These are phyloP conservation scores for Ceyx margarethae DNA, from an alignment of 2,113 vertebrate species.

Conservation along the genomic window DNA sequence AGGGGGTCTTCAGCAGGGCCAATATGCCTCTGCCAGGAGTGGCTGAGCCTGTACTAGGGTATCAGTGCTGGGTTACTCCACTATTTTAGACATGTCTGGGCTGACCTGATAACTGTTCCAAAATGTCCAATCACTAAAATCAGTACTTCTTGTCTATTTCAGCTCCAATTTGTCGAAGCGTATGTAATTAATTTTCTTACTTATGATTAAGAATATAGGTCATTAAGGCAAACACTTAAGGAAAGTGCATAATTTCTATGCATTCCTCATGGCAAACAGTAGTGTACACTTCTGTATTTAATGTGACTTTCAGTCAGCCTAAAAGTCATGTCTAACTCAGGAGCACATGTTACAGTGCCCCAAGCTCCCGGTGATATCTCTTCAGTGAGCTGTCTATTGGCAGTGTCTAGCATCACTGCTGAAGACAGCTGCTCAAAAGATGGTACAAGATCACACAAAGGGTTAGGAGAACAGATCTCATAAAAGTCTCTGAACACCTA, in stretches of 20 bases:
- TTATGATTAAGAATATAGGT: not conserved
- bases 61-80: accelerated
- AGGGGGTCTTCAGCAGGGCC: not conserved
- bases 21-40: accelerated
- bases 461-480: not conserved
- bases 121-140: not conserved
- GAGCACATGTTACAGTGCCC: not conserved
- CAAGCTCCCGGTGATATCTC: not conserved
- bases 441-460: not conserved
- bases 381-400: not conserved
- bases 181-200: not conserved
- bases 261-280: not conserved
- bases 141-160: not conserved
- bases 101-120: not conserved
- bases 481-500: not conserved
- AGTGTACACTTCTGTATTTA: not conserved
- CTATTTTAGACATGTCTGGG: accelerated
- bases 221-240: not conserved
- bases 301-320: not conserved
- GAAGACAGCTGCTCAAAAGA: not conserved
- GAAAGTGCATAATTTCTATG: not conserved
- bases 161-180: not conserved
- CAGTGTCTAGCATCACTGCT: not conserved
- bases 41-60: accelerated
- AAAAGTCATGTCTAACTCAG: not conserved